Evolutionary conservation across 1,140 invertebrate species (phyloP).

Genomic region (Polypedilum pembai): DNA sequence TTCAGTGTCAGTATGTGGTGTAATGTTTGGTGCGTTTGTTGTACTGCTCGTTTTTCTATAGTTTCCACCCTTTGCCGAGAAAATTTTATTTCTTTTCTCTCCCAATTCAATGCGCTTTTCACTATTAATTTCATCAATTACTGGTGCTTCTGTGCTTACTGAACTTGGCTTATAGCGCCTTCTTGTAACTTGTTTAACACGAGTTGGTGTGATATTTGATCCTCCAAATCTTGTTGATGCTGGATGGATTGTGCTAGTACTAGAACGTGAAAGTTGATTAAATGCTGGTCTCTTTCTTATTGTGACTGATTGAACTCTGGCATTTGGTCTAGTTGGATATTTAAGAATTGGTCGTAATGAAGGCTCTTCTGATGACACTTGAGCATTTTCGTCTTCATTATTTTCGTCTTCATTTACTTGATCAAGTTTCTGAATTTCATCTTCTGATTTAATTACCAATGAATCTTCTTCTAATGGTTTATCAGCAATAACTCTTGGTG

Average conservation of each 20-base stretch:
- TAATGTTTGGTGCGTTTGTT: conserved; percentile 32
- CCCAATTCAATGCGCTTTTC: neutral
- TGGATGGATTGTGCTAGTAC: neutral
- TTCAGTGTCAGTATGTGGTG: conserved; percentile 32
- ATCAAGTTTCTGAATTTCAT: neutral
- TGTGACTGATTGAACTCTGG: neutral
- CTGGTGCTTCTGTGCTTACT: neutral
- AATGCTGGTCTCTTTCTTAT: neutral
- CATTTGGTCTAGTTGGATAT: neutral
- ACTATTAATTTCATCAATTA: neutral
- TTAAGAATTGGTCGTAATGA: neutral
- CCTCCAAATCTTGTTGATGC: neutral
- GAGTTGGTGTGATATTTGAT: neutral
- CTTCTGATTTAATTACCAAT: neutral
- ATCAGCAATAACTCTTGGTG: neutral
- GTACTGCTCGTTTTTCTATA: neutral
- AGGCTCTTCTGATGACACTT: neutral
- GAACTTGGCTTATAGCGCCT: neutral
- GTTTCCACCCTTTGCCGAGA: neutral
- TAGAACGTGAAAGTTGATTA: neutral
- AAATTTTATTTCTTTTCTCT: neutral
- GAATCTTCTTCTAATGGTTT: neutral
- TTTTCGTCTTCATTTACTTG: neutral
- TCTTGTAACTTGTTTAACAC: neutral
- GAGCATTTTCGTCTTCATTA: neutral